Base-by-base conservation (phyloP, 2,113 vertebrate species). In the Taxidea taxus region DNA sequence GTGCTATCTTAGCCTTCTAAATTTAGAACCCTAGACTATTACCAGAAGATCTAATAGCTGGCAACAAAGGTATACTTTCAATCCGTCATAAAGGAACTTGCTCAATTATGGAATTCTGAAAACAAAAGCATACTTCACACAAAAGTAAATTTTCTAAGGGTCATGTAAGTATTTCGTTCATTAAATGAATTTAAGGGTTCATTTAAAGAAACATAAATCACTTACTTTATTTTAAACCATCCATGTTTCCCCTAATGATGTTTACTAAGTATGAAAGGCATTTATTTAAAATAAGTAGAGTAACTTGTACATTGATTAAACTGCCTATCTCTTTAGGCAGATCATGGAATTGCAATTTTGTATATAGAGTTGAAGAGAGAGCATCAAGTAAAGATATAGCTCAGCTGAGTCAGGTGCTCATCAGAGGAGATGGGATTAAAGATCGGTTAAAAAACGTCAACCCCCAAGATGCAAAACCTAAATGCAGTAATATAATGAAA, bases 221-320 rank as follows among this genome's bases (percentile, higher is more conserved):
- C 84, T 96, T 93, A 93, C 83, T 68, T 97, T 97, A 89, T 94
- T 95, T 97, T 87, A 95, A 98, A 93, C 47, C 44, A 90, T 49
- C 44, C n/a, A 3, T 62, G 31, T 78, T 97, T 94, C 58, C 64
- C n/a, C 62, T 95, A 96, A 97, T 95, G 93, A 58, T 97, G 87
- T 97, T 98, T 97, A 93, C 93, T 90, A 96, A 97, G 83, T 85
- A 77, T 94, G 92, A 94, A 97, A 95, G 81, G 44, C 90, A 97
- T 92, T 96, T 97, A 87, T 97, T 96, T 97, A 95, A 98, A 95
- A 82, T 97, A 97, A 97, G 89, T 90, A 60, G 93, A 96, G 92
- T 90, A 97, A 96, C 95, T 87, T 95, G 88, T 95, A 80, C 70
- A 92, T 95, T 96, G 96, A 98, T 97, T 97, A 97, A 97, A 96